Base-by-base conservation (phyloP, 2,888 invertebrate genomes). In the Lagria hirta region DNA sequence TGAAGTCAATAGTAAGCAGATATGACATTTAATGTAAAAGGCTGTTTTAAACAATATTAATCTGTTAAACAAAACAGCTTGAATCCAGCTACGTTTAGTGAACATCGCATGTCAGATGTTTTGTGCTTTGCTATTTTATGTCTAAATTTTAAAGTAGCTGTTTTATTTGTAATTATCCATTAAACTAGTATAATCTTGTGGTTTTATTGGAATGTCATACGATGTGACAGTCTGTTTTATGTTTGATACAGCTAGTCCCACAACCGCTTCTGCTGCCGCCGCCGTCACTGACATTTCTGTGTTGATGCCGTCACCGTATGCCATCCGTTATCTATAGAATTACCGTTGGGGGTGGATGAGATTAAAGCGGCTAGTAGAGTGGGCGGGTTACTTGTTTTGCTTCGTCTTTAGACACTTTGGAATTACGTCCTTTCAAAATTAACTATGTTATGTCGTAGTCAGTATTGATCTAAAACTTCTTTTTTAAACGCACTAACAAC, bases 311-410 rank as follows among this genome's bases (percentile, higher is more conserved):
- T 21, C 32, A 8, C 29, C 16, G 26, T 26, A 10, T 10, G 12
- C 29, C 29, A 33, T 33, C 33, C 21, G 35, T 35, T 35, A 35
- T 35, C 35, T 35, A 24, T 24, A 17, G 24, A 35, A 35, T 35
- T 35, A 35, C 35, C 23, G 16, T 3, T 13, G 24, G 36, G 27
- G 27, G 20, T 36, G 27, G 36, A 27, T 36, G 27, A 20, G 36
- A 36, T 36, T 36, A 36, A 26, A 26, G 13, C 27, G 26, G n/a
- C 14, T 23, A 34, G 34, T 34, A 17, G 23, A n/a, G 23, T 34
- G 15, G 34, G 34, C 34, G 34, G 23, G 12, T 32, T 18, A 32
- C 34, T 34, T 34, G 34, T 34, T 34, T 22, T 32, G 32, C 20
- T 32, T 32, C 12, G 21, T 17, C 32, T 15, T 16, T 34, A 11